Conservation (phyloP, 2,888 invertebrate genomes). For the Euclidia mi region DNA sequence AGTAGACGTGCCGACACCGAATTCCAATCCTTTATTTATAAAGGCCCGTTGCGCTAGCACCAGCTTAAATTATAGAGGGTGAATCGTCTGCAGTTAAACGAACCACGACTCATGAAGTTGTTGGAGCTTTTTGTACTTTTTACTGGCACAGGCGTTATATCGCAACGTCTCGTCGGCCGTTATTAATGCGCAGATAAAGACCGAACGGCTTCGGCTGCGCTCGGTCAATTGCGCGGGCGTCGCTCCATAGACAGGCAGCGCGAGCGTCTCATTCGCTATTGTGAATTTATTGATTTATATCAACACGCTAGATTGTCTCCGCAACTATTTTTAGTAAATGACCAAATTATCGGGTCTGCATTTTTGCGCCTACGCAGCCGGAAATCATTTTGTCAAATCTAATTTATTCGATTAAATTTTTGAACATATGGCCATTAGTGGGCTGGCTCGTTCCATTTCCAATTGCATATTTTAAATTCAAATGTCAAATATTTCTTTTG, state of each 20-base stretch:
- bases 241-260: slow-evolving; percentile 45
- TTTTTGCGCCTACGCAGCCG: slow-evolving; percentile 42
- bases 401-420: slow-evolving; percentile 31
- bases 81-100: slow-evolving; percentile 61
- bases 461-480: slow-evolving; percentile 29
- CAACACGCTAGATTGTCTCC: slow-evolving; percentile 23
- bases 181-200: slow-evolving; percentile 64
- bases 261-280: slow-evolving; percentile 44
- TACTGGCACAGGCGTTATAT: slow-evolving; percentile 56
- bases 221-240: slow-evolving; percentile 56
- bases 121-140: slow-evolving; percentile 61
- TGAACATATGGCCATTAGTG: slow-evolving; percentile 23
- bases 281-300: slow-evolving; percentile 49
- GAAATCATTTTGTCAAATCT: slow-evolving; percentile 43
- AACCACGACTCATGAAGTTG: slow-evolving; percentile 71
- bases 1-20: slow-evolving; percentile 45
- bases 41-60: slow-evolving; percentile 51
- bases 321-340: slow-evolving; percentile 34
- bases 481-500: slow-evolving; percentile 27
- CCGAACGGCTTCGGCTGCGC: slow-evolving; percentile 50
- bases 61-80: slow-evolving; percentile 66
- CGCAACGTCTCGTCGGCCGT: slow-evolving; percentile 51
- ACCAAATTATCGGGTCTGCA: slow-evolving; percentile 42
- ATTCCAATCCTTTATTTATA: slow-evolving; percentile 63
- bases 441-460: slow-evolving; percentile 40